phyloP scores from a whole-genome alignment of 2,888 invertebrate species.

The Polyommatus iphigenia region DNA sequence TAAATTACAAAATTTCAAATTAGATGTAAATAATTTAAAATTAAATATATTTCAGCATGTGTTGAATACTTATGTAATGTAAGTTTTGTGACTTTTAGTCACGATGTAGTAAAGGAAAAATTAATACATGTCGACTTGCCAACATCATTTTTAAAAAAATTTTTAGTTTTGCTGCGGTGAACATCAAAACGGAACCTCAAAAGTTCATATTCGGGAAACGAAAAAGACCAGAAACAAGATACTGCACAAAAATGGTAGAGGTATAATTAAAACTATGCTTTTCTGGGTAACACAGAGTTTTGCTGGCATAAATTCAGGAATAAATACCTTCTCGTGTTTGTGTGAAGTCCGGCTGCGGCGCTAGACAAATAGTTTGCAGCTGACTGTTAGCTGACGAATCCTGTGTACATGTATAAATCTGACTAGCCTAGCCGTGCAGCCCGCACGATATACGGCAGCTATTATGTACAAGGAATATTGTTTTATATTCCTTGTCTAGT shows the following conservation, averaged over 20 bases:
- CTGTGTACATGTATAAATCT: conserved; percentile 19
- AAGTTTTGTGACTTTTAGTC: not conserved
- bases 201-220: not conserved
- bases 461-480: not conserved
- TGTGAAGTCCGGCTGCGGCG: conserved; percentile 4
- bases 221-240: not conserved
- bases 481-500: conserved; percentile 1
- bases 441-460: not conserved
- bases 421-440: conserved; percentile 9
- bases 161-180: not conserved
- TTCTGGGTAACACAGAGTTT: not conserved
- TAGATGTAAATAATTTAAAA: no score
- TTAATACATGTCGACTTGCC: not conserved
- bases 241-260: not conserved
- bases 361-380: conserved; percentile 30
- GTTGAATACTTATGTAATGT: no score
- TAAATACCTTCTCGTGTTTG: conserved; percentile 28
- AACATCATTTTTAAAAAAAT: not conserved
- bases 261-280: conserved; percentile 14
- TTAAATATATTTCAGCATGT: no score
- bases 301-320: conserved; percentile 21
- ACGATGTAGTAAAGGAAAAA: no score
- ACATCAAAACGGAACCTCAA: not conserved
- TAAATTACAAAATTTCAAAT: no score
- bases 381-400: conserved; percentile 30